These are phyloP conservation scores for Pachymerium ferrugineum DNA, from an alignment of 2,888 invertebrate species.

Conservation along the genomic window DNA sequence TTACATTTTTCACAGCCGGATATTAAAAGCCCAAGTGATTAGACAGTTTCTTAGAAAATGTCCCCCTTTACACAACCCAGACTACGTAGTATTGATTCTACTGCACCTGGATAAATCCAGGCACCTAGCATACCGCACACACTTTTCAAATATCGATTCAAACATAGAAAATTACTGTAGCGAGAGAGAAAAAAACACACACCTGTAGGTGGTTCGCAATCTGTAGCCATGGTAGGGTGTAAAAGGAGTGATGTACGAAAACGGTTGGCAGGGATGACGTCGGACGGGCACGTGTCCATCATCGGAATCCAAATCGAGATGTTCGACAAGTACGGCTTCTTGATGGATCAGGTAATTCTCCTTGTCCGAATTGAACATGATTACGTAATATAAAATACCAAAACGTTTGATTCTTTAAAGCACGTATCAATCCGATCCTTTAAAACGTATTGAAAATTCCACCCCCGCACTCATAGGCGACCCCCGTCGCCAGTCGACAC, in stretches of 20 bases:
- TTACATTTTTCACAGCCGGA: too few species aligned
- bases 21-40: not conserved
- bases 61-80: not conserved
- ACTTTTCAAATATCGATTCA: not conserved
- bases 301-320: conserved; percentile 1
- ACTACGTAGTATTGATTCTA: not conserved
- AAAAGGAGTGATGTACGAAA: conserved; percentile 30
- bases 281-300: conserved; percentile 17
- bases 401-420: too few species aligned
- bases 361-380: conserved; percentile 35
- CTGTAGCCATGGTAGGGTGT: conserved; percentile 25
- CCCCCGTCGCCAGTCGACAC: not conserved
- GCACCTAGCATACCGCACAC: not conserved
- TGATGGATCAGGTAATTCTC: conserved; percentile 36
- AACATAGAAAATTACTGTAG: not conserved
- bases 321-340: conserved; percentile 34
- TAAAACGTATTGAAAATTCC: not conserved
- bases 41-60: not conserved
- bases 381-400: not conserved
- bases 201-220: conserved; percentile 29
- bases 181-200: not conserved
- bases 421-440: not conserved
- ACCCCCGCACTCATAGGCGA: not conserved
- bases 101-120: conserved; percentile 17
- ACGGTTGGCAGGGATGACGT: conserved; percentile 28